phyloP scores from a whole-genome alignment of 2,797 vertebrate species.

The Podarcis lilfordi region DNA sequence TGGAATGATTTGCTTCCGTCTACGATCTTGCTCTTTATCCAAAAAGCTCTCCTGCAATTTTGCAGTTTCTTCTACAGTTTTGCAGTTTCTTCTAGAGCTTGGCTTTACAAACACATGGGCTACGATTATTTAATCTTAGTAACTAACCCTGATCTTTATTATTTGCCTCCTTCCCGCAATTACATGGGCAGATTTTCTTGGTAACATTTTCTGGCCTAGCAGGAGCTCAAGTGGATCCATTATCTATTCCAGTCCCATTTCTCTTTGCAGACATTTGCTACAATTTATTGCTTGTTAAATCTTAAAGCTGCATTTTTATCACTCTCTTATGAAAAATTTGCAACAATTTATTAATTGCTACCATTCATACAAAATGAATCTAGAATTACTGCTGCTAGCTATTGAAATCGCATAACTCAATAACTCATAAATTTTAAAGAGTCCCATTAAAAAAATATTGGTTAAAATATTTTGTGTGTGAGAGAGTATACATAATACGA shows the following conservation, averaged over 20 bases:
- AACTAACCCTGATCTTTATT: not conserved
- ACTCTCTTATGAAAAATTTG: not conserved
- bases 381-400: constrained; percentile 7
- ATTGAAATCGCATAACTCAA: constrained; percentile 16
- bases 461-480: not conserved
- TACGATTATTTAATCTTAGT: not conserved
- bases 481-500: constrained; percentile 22
- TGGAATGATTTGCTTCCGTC: not conserved
- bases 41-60: not conserved
- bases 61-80: not conserved
- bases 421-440: not conserved
- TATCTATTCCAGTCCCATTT: not conserved
- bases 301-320: not conserved
- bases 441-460: constrained; percentile 28
- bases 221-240: not conserved
- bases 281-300: not conserved
- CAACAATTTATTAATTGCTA: not conserved
- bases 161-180: not conserved
- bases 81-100: not conserved
- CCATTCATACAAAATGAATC: constrained; percentile 13
- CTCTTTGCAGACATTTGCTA: not conserved
- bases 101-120: not conserved
- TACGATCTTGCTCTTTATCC: not conserved
- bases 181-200: not conserved
- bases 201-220: not conserved